A percentile compares a stretch with the other conserved stretches of the same genome.
Conservation (phyloP, 2,888 invertebrate genomes). For the Biston stratarius region DNA sequence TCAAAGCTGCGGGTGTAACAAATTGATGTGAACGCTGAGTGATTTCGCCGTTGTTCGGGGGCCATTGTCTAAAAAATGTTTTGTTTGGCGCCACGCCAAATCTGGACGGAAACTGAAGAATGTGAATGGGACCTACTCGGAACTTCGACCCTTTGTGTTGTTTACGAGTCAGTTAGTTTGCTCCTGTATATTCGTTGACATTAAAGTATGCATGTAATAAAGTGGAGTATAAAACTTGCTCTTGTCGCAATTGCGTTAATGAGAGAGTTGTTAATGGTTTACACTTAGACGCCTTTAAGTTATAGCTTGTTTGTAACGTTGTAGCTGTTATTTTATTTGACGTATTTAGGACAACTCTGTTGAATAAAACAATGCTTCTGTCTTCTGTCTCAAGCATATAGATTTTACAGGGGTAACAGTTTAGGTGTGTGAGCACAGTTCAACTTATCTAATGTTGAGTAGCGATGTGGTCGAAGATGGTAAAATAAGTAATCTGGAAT, state of each 20-base stretch:
- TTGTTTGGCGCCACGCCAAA: slow-evolving; percentile 45
- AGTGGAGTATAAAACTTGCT: background rate
- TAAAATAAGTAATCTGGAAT: too few species aligned
- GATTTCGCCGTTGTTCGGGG: slow-evolving; percentile 39
- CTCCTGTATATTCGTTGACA: slow-evolving; percentile 24
- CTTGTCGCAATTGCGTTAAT: background rate
- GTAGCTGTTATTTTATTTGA: too few species aligned
- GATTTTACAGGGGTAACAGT: too few species aligned
- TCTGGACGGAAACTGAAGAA: slow-evolving; percentile 30
- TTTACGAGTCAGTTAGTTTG: slow-evolving; percentile 18
- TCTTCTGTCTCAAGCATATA: too few species aligned
- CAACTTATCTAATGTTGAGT: too few species aligned
- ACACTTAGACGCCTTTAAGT: background rate
- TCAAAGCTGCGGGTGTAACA: slow-evolving; percentile 37
- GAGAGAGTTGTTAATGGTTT: slow-evolving; percentile 2
- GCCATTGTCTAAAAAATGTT: slow-evolving; percentile 44
- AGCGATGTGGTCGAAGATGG: too few species aligned
- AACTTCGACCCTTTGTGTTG: slow-evolving; percentile 27
- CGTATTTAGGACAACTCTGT: too few species aligned
- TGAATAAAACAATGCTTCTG: too few species aligned
- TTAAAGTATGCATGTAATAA: slow-evolving; percentile 15
- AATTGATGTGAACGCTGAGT: slow-evolving; percentile 45
- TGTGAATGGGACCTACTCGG: slow-evolving; percentile 30
- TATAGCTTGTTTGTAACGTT: background rate
- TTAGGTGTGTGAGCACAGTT: too few species aligned